These are phyloP conservation scores for Drosophila arizonae DNA, from an alignment of 1,140 invertebrate species.

Conservation along the genomic window DNA sequence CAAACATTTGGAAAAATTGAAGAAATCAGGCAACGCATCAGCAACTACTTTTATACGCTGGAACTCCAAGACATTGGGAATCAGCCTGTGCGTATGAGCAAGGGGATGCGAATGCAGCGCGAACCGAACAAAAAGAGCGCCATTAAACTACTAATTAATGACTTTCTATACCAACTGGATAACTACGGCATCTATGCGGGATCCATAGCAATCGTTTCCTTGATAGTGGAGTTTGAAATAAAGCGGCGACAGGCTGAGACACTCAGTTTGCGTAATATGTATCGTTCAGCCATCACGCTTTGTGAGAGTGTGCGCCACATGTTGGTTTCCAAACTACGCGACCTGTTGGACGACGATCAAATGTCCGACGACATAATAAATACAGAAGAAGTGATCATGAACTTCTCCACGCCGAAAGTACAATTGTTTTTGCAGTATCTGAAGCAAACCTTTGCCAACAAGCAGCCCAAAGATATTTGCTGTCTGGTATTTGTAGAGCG, in stretches of 20 bases:
- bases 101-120: slow-evolving; percentile 23
- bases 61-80: slow-evolving; percentile 54
- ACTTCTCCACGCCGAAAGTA: slow-evolving; percentile 85
- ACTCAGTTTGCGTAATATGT: slow-evolving; percentile 81
- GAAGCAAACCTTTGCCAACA: slow-evolving; percentile 82
- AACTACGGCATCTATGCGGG: slow-evolving; percentile 86
- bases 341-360: slow-evolving; percentile 52
- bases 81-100: slow-evolving; percentile 52
- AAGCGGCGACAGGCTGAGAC: slow-evolving; percentile 84
- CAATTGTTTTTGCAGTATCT: slow-evolving; percentile 85
- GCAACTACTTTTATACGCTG: background rate
- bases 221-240: slow-evolving; percentile 86
- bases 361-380: slow-evolving; percentile 42
- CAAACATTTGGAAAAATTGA: slow-evolving; percentile 2
- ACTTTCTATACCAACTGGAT: slow-evolving; percentile 82
- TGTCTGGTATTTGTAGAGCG: slow-evolving; percentile 92
- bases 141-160: slow-evolving; percentile 65
- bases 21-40: slow-evolving; percentile 18
- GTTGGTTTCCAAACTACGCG: slow-evolving; percentile 53
- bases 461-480: slow-evolving; percentile 84
- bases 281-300: slow-evolving; percentile 82
- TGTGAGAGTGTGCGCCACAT: slow-evolving; percentile 67
- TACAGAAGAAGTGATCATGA: slow-evolving; percentile 81
- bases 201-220: slow-evolving; percentile 84
- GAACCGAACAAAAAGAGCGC: slow-evolving; percentile 60